Base-by-base conservation (phyloP, 2,888 invertebrate species). In the Aphidius colemani region DNA sequence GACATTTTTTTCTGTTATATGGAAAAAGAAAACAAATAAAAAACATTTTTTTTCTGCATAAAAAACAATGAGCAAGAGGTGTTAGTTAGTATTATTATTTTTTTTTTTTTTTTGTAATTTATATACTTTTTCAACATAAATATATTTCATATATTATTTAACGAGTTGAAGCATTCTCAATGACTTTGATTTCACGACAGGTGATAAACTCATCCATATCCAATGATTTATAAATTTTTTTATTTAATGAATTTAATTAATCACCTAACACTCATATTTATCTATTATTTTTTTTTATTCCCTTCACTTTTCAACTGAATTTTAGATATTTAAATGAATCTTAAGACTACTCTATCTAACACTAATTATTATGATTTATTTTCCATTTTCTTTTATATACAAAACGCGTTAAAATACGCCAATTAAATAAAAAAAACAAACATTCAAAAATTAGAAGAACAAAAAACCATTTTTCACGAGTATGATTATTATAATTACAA, bases 131-230 rank as follows among this genome's bases (percentile, higher is more conserved):
- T 30, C 30, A 30, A 30, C 30, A 30, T 30, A 30, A 30, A 30
- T 30, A 30, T 30, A 30, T 2, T 30, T 30, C 30, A 30, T 30
- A 30, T 30, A 30, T 30, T 30, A 30, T 30, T 73, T 74, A 76
- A 70, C 71, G 70, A 74, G 71, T 75, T 77, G 74, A 72, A 72
- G 73, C 73, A 74, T 73, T 71, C 73, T 75, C 70, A 65, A 66
- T 68, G 74, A 73, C 71, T 74, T 59, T 65, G 64, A 70, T 73
- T 70, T 68, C 71, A 62, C 69, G 69, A 70, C 67, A 68, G 72
- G 66, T 71, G 67, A 75, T 70, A 73, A 73, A 72, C 71, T 55
- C 53, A 61, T 46, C 44, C 53, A 70, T 39, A 63, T 13, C 13
- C 13, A 2, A 51, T 49, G 46, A 44, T 30, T 30, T 30, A 30